Evolutionary conservation across 2,888 invertebrate species (phyloP).

Genomic region (Leptodirus hochenwartii): DNA sequence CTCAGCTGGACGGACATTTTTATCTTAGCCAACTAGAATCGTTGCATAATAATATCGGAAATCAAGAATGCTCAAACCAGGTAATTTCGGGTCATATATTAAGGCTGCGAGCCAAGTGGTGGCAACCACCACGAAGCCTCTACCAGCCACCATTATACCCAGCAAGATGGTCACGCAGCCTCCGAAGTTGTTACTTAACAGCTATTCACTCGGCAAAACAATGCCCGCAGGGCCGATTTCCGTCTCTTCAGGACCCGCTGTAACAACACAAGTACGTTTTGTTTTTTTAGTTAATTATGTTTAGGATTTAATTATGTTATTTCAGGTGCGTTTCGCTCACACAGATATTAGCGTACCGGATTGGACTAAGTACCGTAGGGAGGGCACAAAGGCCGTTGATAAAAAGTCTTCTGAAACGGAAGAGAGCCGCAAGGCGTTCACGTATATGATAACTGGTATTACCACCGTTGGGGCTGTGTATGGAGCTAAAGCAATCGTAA

Average conservation of each 20-base stretch:
- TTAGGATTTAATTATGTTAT: conserved; percentile 75
- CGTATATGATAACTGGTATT: conserved; percentile 70
- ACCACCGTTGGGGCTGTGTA: conserved; percentile 61
- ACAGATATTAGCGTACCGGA: conserved; percentile 82
- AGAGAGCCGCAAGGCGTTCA: conserved; percentile 58
- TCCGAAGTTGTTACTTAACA: conserved; percentile 32
- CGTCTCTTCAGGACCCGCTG: conserved; percentile 35
- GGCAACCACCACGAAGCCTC: conserved; percentile 44
- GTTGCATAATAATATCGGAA: conserved; percentile 7
- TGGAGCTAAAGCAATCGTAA: conserved; percentile 70
- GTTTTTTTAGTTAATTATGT: conserved; percentile 80
- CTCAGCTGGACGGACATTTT: no score
- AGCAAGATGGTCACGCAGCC: conserved; percentile 28
- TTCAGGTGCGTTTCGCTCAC: conserved; percentile 81
- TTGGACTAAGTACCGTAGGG: conserved; percentile 66
- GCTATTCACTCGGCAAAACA: conserved; percentile 35
- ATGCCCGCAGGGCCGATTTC: conserved; percentile 41
- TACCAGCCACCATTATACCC: conserved; percentile 26
- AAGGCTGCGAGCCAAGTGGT: conserved; percentile 49
- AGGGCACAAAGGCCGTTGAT: conserved; percentile 42
- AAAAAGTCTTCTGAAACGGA: conserved; percentile 34
- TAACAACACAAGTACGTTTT: conserved; percentile 49
- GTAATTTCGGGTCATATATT: conserved; percentile 45
- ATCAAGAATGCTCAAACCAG: conserved; percentile 34
- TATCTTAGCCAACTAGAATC: not conserved